Percentiles rank a stretch among this genome's conserved stretches.
phyloP scores from a whole-genome alignment of 2,797 vertebrate genomes.

The Gobionotothen gibberifrons region DNA sequence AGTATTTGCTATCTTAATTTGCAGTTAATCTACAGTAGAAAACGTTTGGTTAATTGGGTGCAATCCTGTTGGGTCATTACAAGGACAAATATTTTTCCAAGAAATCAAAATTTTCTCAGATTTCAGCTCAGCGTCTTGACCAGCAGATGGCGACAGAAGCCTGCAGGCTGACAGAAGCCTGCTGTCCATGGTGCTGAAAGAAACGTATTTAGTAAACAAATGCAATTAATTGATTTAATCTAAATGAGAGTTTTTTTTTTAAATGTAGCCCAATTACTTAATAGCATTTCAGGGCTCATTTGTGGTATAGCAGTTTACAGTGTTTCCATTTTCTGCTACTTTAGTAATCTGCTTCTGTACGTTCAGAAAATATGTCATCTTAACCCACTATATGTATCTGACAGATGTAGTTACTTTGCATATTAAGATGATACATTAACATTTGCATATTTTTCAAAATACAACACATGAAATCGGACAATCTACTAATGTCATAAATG shows the following conservation, averaged over 20 bases:
- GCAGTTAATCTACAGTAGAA: too few species aligned
- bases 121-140: not conserved
- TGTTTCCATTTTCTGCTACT: not conserved
- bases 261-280: too few species aligned
- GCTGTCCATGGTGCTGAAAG: slow-evolving; percentile 73
- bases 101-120: not conserved
- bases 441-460: not conserved
- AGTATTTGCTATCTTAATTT: too few species aligned
- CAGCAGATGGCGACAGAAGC: slow-evolving; percentile 45
- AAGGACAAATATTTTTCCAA: not conserved
- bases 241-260: not conserved
- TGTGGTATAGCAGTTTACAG: not conserved
- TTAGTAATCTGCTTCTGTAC: not conserved
- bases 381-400: not conserved
- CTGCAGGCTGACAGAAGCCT: not conserved
- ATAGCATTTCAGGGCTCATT: not conserved
- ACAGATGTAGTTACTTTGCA: not conserved
- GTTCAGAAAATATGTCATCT: not conserved
- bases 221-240: too few species aligned
- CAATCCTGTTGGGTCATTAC: too few species aligned
- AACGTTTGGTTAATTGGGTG: too few species aligned
- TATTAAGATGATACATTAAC: not conserved
- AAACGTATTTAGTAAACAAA: not conserved
- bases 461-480: not conserved
- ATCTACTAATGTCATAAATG: not conserved